Base-by-base conservation (phyloP, 2,113 vertebrate genomes). In the Gobiocypris rarus region DNA sequence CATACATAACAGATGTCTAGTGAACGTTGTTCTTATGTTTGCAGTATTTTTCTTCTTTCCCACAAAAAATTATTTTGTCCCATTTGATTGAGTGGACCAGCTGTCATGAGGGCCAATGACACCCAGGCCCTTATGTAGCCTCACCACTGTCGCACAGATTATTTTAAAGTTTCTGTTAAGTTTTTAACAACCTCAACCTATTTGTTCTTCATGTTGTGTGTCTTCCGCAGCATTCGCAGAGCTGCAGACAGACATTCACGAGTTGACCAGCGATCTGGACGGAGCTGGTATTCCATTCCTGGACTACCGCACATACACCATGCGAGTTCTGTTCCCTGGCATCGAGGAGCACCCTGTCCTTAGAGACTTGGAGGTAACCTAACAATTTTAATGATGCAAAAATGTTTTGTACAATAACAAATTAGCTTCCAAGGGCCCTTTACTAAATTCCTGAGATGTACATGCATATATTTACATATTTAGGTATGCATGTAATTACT, bases 271-370 rank as follows among this genome's bases (percentile, higher is more conserved):
- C 1, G 97, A 99, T 88, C 93, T 99, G 86, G 98, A 99, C 0
- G 98, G 97, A 83, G 97, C 97, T 0, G 97, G 98, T 5, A 99
- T 99, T 82, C 98, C 98, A 3, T 99, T 99, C 92, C 93, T 99
- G 0, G 98, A 98, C 87, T 99, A 99, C 85, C 93, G 97, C 87
- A 96, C 96, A 7, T 99, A 99, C 83, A 99, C 97, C 3, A 99
- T 99, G 98, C 93, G 98, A 67, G 98, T 99, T 58, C 96, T 99
- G 15, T 99, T 99, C 88, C 98, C 98, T 9, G 98, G 98, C 22
- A 98, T 98, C 11, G 98, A 99, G 89, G 97, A 99, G 79, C 98
- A 99, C 71, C 98, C 98, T 15, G 98, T 99, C 7, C 93, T 99
- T 41, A 95, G 96, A 87, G 97, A 99, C 87, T 91, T 99, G 43